Base-by-base conservation (phyloP, 2,888 invertebrate genomes). In the Agrochola circellaris region DNA sequence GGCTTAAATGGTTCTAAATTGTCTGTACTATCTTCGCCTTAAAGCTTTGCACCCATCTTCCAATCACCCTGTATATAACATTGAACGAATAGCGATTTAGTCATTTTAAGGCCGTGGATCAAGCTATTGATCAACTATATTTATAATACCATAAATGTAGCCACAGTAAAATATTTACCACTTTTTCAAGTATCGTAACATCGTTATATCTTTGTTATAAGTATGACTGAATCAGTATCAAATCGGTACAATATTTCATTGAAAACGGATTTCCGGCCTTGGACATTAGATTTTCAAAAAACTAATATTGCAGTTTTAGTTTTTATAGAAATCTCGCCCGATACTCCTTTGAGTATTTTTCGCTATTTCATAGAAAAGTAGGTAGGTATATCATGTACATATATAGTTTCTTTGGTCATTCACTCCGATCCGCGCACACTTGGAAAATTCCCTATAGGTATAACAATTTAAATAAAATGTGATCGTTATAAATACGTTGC, bases 121-220 rank as follows among this genome's bases (percentile, higher is more conserved):
- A 45, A 61, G 61, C 42, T 62, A 26, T 61, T 45, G 34, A 62
- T 71, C 23, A 30, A 38, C 30, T 77, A 62, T 45, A 72, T 72
- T 77, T 71, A 62, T 71, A 45, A 62, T 80, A 17, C 23, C 20
- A 80, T 69, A 79, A 69, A 61, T 42, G 30, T 34, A 42, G 23
- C 42, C 42, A 45, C 60, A 68, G 13, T 61, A 26, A 51, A 79
- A 51, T 61, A 51, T 76, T 75, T 61, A 75, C 38, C 38, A 61
- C 51, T 30, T 76, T 30, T n/a, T 42, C 15, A 54, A 45, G 42
- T 62, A 42, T 23, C 60, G 73, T 38, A 23, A 26, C 17, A 30
- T 61, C 30, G 30, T 45, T 45, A 58, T n/a, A 74, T 45, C 45
- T 15, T 74, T 56, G 56, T 58, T 42, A n/a, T 38, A 26, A 34